Evolutionary conservation across 2,113 vertebrate genomes (phyloP).

Genomic region (Grantiella picta): DNA sequence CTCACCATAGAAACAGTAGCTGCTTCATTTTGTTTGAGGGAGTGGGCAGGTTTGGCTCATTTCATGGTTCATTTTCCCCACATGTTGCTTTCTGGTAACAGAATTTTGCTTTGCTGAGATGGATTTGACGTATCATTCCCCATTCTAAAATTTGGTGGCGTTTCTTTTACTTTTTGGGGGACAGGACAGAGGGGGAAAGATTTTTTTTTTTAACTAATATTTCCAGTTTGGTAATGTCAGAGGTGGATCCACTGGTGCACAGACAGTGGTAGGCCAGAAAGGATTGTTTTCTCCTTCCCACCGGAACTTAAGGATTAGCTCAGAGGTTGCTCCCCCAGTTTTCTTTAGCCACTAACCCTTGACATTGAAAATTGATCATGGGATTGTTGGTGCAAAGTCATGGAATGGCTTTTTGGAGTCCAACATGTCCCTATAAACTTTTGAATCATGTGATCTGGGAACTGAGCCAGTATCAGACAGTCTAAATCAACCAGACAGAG

Average conservation of each 20-base stretch:
- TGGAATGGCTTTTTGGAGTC: not conserved
- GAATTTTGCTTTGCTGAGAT: not conserved
- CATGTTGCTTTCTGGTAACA: not conserved
- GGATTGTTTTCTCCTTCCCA: not conserved
- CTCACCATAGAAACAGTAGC: not conserved
- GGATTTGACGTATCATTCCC: not conserved
- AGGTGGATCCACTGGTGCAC: not conserved
- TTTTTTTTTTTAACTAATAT: accelerated
- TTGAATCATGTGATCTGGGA: not conserved
- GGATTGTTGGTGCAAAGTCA: not conserved
- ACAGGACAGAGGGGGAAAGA: not conserved
- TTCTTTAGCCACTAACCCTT: not conserved
- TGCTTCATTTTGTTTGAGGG: not conserved
- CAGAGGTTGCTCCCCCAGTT: not conserved
- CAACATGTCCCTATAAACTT: not conserved
- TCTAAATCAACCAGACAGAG: not conserved
- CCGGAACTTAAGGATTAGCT: not conserved
- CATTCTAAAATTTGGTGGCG: not conserved
- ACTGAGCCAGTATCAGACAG: not conserved
- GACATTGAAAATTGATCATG: not conserved
- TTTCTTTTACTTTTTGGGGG: not conserved
- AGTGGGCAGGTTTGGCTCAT: not conserved
- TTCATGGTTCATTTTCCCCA: not conserved
- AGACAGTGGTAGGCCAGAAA: not conserved
- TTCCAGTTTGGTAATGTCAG: not conserved